A percentile compares a stretch with the other conserved stretches of the same genome.
Evolutionary conservation across 92 coral and sea anemone genomes (phyloP).

Genomic region (Zoanthus sansibaricus): DNA sequence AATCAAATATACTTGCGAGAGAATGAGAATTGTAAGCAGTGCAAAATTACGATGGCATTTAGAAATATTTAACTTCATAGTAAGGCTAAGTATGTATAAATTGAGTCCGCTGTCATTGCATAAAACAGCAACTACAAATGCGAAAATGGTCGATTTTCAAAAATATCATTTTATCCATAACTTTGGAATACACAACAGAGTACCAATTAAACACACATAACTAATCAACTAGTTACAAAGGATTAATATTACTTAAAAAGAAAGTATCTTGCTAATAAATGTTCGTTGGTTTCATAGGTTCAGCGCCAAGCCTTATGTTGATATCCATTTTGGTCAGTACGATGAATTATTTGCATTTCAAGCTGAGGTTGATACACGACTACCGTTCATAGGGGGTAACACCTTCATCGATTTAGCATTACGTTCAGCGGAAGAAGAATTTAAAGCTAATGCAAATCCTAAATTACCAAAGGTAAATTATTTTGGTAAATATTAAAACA

Average conservation of each 20-base stretch:
- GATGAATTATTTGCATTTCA: constrained; percentile 14
- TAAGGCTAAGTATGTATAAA: too few relatives aligned
- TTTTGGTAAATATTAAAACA: neutral
- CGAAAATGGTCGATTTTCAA: too few relatives aligned
- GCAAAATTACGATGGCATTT: too few relatives aligned
- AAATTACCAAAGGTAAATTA: constrained; percentile 11
- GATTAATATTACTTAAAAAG: neutral
- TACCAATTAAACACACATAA: neutral
- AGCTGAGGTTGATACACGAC: constrained; percentile 32
- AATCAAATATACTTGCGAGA: too few relatives aligned
- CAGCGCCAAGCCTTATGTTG: constrained; percentile 6
- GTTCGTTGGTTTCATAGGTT: constrained; percentile 21
- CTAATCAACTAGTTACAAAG: neutral
- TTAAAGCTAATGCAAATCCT: constrained; percentile 15
- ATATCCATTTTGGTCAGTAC: constrained; percentile 39
- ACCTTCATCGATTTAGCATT: constrained; percentile 9
- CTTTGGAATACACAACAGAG: neutral
- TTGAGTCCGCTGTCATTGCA: too few relatives aligned
- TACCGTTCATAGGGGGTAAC: constrained; percentile 28
- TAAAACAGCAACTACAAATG: too few relatives aligned
- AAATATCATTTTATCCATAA: too few relatives aligned
- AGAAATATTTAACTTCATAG: too few relatives aligned
- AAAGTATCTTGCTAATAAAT: neutral
- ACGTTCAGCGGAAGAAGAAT: constrained; percentile 13
- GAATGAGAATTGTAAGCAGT: too few relatives aligned